Conservation (phyloP, 2,888 invertebrate species). For the Tipula confusa region DNA sequence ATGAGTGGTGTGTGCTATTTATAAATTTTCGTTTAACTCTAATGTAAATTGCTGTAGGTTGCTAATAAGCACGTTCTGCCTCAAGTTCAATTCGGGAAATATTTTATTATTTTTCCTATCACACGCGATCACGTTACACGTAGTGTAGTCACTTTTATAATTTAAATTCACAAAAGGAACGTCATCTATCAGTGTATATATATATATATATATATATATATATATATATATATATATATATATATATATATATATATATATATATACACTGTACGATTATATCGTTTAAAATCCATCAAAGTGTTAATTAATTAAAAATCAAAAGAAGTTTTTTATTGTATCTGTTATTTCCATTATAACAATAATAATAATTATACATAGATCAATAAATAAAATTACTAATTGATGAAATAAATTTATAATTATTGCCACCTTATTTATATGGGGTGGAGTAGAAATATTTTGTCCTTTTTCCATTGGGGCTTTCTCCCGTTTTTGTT, state of each 20-base stretch:
- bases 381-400: conserved; percentile 3
- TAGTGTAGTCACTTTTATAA: background rate
- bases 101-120: background rate
- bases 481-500: no score
- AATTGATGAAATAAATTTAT: conserved; percentile 20
- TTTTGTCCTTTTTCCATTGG: no score
- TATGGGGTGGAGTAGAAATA: background rate
- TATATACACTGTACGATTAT: background rate
- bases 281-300: background rate
- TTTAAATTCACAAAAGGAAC: no score
- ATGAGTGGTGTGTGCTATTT: background rate
- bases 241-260: no score
- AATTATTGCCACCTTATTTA: background rate
- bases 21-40: background rate
- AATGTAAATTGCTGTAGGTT: background rate
- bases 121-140: background rate
- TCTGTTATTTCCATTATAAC: background rate
- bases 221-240: no score
- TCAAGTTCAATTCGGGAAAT: background rate
- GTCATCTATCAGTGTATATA: no score
- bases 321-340: background rate
- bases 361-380: background rate
- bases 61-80: background rate
- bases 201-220: no score
- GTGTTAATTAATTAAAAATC: background rate